Evolutionary conservation across 2,797 vertebrate genomes (phyloP).

Genomic region (Thalassophryne amazonica): DNA sequence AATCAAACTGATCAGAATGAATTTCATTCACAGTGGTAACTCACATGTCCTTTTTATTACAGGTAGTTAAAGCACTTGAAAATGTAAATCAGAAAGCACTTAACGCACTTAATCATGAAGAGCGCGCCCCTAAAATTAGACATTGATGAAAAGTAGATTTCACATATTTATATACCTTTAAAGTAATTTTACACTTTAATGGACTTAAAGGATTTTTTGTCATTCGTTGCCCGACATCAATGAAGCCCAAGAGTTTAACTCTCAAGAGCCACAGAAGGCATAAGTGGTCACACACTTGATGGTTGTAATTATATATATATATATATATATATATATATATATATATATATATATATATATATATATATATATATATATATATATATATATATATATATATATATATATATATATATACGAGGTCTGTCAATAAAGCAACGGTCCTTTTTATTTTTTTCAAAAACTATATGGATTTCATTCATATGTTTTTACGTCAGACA

Average conservation of each 20-base stretch:
- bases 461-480: too few relatives aligned
- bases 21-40: not conserved
- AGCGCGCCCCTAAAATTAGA: not conserved
- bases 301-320: too few relatives aligned
- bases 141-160: slow-evolving; percentile 17
- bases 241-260: not conserved
- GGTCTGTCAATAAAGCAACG: too few relatives aligned
- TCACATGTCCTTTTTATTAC: not conserved
- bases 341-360: too few relatives aligned
- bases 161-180: not conserved
- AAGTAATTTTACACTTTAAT: slow-evolving; percentile 37
- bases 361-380: too few relatives aligned
- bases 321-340: too few relatives aligned
- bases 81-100: not conserved
- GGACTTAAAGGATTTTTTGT: slow-evolving; percentile 25
- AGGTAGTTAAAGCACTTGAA: not conserved
- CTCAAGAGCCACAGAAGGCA: not conserved
- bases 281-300: not conserved
- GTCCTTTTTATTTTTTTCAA: too few relatives aligned
- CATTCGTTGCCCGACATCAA: not conserved
- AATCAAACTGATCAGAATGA: not conserved
- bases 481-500: too few relatives aligned
- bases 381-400: too few relatives aligned
- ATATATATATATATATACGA: too few relatives aligned
- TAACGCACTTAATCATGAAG: not conserved